Percentiles rank a stretch among this genome's conserved stretches.
Evolutionary conservation across 2,113 vertebrate genomes (phyloP).

Genomic region (Corythaixoides concolor): DNA sequence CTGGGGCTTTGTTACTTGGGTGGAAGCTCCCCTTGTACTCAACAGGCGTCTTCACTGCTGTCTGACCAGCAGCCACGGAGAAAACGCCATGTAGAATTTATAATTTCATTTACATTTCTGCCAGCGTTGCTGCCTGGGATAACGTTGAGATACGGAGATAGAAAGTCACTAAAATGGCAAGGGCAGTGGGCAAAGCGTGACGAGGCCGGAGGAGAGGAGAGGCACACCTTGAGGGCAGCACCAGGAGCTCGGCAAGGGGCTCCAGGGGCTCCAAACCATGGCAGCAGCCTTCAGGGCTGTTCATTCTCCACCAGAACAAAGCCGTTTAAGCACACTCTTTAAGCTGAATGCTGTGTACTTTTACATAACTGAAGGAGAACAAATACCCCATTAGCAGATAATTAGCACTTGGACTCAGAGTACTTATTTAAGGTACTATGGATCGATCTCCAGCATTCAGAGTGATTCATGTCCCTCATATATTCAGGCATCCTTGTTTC

Average conservation of each 20-base stretch:
- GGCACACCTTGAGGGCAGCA: neutral
- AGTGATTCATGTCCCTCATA: neutral
- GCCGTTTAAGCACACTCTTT: neutral
- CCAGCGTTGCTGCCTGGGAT: neutral
- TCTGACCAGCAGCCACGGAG: neutral
- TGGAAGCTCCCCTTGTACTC: neutral
- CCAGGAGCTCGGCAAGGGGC: neutral
- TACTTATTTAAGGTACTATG: slow-evolving; percentile 36
- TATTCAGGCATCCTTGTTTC: neutral
- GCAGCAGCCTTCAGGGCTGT: neutral
- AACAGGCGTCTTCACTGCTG: neutral
- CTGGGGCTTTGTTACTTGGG: neutral
- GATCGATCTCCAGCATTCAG: neutral
- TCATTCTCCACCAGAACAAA: neutral
- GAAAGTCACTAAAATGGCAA: neutral
- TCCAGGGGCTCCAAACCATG: neutral
- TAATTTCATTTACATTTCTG: neutral
- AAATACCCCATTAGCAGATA: slow-evolving; percentile 48
- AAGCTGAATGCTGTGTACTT: slow-evolving; percentile 9
- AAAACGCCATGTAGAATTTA: neutral
- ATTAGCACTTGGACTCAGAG: slow-evolving; percentile 34
- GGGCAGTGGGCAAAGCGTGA: neutral
- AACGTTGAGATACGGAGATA: neutral
- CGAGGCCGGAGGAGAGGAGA: neutral
- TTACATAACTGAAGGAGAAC: slow-evolving; percentile 56